Conservation (phyloP, 2,113 vertebrate species). For the Microcebus tavaratra region DNA sequence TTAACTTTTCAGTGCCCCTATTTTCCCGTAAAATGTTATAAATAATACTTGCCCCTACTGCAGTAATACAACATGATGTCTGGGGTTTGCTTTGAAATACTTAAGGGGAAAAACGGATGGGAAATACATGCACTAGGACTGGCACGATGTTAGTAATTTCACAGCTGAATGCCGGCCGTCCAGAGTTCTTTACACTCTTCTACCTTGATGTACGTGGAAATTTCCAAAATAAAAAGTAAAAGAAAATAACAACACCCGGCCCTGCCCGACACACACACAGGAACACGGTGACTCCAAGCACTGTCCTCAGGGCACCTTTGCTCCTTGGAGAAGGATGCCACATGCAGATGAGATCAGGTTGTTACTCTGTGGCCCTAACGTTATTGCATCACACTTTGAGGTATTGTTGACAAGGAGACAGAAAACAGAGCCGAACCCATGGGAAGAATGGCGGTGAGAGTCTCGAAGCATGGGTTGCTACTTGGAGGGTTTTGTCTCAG, state of each 20-base stretch:
- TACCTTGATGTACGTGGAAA: neutral
- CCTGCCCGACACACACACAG: accelerated
- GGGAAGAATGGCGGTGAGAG: neutral
- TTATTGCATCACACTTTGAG: neutral
- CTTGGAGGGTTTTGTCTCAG: neutral
- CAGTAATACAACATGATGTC: neutral
- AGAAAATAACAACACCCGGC: neutral
- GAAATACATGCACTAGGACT: neutral
- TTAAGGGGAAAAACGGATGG: too few species aligned
- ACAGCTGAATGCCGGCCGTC: neutral
- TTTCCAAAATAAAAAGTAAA: neutral
- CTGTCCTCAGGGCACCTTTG: neutral
- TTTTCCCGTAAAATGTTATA: neutral
- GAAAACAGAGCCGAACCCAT: neutral
- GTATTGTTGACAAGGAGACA: neutral
- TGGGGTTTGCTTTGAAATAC: neutral
- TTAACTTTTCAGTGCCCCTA: neutral
- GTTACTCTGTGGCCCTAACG: neutral
- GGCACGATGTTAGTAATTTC: neutral
- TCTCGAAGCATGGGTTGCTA: accelerated
- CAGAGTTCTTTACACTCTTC: neutral
- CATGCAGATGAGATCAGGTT: accelerated
- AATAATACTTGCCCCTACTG: neutral
- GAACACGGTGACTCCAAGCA: accelerated
- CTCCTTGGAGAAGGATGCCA: neutral